phyloP scores from a whole-genome alignment of 2,797 vertebrate species.

The Sebastes taczanowskii region DNA sequence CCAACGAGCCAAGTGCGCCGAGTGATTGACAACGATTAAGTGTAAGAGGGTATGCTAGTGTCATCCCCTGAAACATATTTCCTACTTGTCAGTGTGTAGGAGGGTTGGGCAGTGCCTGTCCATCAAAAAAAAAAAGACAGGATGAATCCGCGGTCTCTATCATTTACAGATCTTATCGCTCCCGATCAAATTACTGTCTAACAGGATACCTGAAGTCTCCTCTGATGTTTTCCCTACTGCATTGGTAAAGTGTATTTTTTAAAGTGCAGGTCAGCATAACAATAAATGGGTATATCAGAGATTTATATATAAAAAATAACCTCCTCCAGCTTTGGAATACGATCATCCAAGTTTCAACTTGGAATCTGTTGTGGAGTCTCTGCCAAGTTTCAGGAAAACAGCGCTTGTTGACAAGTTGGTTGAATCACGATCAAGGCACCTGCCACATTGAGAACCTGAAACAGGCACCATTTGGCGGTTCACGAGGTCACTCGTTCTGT shows the following conservation, averaged over 20 bases:
- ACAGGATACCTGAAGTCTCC: conserved; percentile 42
- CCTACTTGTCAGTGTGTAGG: conserved; percentile 76
- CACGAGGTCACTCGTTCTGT: conserved; percentile 73
- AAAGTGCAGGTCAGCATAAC: conserved; percentile 33
- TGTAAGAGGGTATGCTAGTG: conserved; percentile 81
- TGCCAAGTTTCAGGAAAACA: conserved; percentile 83
- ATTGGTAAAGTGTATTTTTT: conserved; percentile 22
- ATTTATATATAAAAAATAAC: neutral
- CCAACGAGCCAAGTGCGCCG: conserved; percentile 73
- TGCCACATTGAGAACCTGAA: conserved; percentile 84
- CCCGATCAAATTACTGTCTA: conserved; percentile 61
- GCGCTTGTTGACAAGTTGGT: conserved; percentile 82
- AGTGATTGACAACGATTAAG: conserved; percentile 84
- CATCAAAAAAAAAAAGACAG: conserved; percentile 71
- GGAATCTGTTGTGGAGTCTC: conserved; percentile 71
- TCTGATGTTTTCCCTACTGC: conserved; percentile 35
- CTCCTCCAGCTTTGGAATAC: conserved; percentile 64
- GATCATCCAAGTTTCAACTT: conserved; percentile 77
- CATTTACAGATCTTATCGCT: conserved; percentile 58
- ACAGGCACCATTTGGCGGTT: conserved; percentile 84
- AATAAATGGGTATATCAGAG: conserved; percentile 28
- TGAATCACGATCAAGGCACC: conserved; percentile 84
- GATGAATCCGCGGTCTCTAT: conserved; percentile 55
- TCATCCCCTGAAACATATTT: conserved; percentile 83
- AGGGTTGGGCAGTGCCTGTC: conserved; percentile 77